Evolutionary conservation across 2,113 vertebrate genomes (phyloP).

Genomic region (Nycticebus coucang): DNA sequence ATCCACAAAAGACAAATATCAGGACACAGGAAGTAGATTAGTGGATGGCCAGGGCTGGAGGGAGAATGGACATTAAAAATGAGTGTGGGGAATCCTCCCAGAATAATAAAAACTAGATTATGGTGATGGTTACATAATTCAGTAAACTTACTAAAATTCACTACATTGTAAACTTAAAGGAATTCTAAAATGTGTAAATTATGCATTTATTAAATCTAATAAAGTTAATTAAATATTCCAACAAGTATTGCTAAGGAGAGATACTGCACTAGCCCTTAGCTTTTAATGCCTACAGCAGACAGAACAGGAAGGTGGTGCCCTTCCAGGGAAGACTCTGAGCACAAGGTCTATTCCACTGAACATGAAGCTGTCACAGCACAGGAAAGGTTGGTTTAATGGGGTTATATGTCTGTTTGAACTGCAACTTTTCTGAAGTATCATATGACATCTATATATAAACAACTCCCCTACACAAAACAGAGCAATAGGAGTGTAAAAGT

Average conservation of each 20-base stretch:
- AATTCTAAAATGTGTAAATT: conserved; percentile 27
- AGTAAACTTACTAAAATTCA: background rate
- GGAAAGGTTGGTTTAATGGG: background rate
- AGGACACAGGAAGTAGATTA: background rate
- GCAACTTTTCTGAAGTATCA: conserved; percentile 45
- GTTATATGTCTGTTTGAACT: background rate
- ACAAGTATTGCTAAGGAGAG: background rate
- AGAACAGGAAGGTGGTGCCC: background rate
- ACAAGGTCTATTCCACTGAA: background rate
- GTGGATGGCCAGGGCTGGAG: background rate
- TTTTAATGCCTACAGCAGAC: background rate
- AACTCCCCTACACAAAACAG: conserved; percentile 35
- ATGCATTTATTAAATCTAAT: background rate
- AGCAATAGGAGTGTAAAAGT: conserved; percentile 51
- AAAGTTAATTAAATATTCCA: background rate
- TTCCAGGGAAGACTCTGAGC: background rate
- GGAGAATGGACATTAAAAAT: background rate
- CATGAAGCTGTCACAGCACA: background rate
- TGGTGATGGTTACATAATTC: background rate
- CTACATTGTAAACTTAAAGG: background rate
- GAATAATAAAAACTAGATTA: background rate
- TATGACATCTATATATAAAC: conserved; percentile 22
- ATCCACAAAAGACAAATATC: background rate
- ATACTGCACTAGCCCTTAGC: background rate
- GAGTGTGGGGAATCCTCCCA: fast-evolving